Base-by-base conservation (phyloP, 2,888 invertebrate species). In the Nomada flava region DNA sequence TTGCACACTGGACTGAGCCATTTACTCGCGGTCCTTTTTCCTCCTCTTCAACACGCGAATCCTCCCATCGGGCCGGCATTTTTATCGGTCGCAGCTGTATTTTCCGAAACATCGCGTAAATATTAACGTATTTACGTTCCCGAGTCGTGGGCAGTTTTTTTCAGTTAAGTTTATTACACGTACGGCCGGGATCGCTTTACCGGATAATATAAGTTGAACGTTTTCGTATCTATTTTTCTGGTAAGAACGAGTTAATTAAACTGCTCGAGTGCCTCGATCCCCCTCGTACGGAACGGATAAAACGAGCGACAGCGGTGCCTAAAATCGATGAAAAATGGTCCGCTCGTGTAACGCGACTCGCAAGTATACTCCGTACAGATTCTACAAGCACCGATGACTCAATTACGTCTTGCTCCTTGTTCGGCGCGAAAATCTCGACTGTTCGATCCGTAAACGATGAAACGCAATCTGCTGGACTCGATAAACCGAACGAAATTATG, bases 161-260 rank as follows among this genome's bases (percentile, higher is more conserved):
- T 53, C 76, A 13, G 60, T 71, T 55, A 72, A 76, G 47, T 80
- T 82, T 81, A 82, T 81, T 72, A 55, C 67, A 29, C 47, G 9
- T 36, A 23, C 20, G 44, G 55, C 15, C 26, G 36, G 36, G 7
- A 57, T 64, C 81, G 53, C 68, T 53, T 42, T 44, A 42, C 47
- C 64, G n/a, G 59, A 55, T 23, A 72, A 69, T 69, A 69, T 79
- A 81, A 79, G 44, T 65, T 63, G 60, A 42, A 63, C 63, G 42
- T 60, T 78, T n/a, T 69, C 72, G 59, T 72, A 69, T 81, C 68
- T 68, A 76, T 71, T 81, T 76, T n/a, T 76, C 65, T 52, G 42
- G 47, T 23, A 53, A 20, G 63, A 76, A 81, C 81, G 68, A 82
- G 82, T 82, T 81, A 81, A 82, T 82, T 82, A 82, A 82, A 82